Conservation (phyloP, 2,888 invertebrate species). For the Acanthococcus lagerstroemiae region DNA sequence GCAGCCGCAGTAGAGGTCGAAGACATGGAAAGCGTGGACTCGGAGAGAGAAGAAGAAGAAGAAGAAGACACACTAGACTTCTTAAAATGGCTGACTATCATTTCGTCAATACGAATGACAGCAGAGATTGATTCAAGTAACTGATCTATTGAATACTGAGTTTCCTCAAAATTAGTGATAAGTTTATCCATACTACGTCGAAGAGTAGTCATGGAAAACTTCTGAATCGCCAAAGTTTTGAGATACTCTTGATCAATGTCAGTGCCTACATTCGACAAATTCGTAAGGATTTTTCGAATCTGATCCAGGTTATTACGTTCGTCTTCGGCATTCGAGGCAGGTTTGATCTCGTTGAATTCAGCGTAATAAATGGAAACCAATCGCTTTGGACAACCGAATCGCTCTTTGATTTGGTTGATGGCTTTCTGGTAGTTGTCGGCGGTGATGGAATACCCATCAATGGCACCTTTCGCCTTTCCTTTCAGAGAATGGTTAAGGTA, state of each 20-base stretch:
- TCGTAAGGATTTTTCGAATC: no score
- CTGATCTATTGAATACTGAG: no score
- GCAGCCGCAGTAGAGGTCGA: no score
- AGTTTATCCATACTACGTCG: not conserved
- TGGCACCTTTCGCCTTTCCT: not conserved
- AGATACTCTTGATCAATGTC: not conserved
- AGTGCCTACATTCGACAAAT: not conserved
- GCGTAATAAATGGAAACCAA: not conserved
- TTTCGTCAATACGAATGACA: no score
- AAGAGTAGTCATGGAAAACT: not conserved
- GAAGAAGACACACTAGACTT: no score
- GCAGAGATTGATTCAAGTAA: no score
- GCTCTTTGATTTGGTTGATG: not conserved
- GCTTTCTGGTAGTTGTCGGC: not conserved
- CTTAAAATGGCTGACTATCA: no score
- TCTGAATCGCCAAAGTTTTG: not conserved
- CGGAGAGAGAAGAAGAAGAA: no score
- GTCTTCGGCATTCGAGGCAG: not conserved
- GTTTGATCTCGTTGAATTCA: not conserved
- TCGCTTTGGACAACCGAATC: not conserved
- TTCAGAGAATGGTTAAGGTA: not conserved
- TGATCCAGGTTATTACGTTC: no score
- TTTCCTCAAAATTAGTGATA: no score
- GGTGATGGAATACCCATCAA: not conserved
- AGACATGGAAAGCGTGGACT: no score